Evolutionary conservation across 2,797 vertebrate species (phyloP), one percentile per base, ranked within the genome.

Genomic region (Takifugu ocellatus): DNA sequence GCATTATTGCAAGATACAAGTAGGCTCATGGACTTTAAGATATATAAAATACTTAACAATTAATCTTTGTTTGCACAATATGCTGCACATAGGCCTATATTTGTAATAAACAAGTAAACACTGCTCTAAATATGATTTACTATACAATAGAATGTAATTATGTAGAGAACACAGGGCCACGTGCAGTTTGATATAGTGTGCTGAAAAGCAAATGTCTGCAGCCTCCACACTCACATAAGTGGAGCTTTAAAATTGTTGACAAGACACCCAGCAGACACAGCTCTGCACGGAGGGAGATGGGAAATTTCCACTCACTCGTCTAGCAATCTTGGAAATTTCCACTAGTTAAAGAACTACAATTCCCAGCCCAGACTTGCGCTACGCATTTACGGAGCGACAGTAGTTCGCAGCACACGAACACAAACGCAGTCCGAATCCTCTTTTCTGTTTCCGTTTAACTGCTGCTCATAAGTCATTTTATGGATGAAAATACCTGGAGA

Each of bases 261-360:
- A 68, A 75, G 75, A 79, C 64, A 70, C 54, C 56, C 56, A 56
- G 51, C 61, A 62, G 43, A 49, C 33, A 65, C 44, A 17, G 54
- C 46, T 63, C 49, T 66, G 70, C 60, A 57, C 33, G 63, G 49
- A 55, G 61, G 61, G 62, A 62, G 29, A 56, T 63, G 57, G 84
- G 82, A 86, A 84, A 82, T 89, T 89, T 85, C 78, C 84, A 87
- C 66, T 82, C 63, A 45, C 63, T 70, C 44, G 31, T 49, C 36
- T 10, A 26, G 57, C 27, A 67, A 68, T 50, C 15, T 63, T 66
- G 84, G 73, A 89, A 87, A 77, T 79, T 87, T 89, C 87, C 87
- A 88, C 66, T 50, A 56, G 0, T 5, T 0, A 1, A 14, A n/a
- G 49, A 72, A 88, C 88, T 75, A 78, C 89, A 72, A 56, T 73